phyloP scores from a whole-genome alignment of 2,113 vertebrate species.

The Tringa solitaria region DNA sequence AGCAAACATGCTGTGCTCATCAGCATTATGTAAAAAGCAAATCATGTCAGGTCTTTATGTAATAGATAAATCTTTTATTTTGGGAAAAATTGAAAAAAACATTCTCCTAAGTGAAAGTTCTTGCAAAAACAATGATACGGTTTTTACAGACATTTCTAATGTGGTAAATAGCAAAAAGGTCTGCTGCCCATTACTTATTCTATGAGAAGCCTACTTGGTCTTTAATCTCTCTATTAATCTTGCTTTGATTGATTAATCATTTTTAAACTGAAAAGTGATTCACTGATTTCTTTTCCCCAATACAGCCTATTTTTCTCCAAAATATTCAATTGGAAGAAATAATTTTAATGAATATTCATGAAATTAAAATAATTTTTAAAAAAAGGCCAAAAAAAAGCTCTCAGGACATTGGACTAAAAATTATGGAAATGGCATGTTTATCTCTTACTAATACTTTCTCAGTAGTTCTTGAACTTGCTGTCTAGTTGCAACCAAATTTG shows the following conservation, averaged over 20 bases:
- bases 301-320: not conserved
- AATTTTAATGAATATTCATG: not conserved
- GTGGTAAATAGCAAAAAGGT: not conserved
- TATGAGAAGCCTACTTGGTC: not conserved
- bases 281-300: not conserved
- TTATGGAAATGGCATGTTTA: not conserved
- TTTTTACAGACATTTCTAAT: not conserved
- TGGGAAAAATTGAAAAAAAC: no score
- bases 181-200: not conserved
- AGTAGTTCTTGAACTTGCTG: not conserved
- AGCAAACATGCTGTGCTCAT: not conserved
- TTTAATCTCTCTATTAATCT: not conserved
- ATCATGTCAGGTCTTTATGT: not conserved
- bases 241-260: not conserved
- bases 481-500: not conserved
- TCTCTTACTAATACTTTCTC: not conserved
- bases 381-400: not conserved
- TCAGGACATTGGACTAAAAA: not conserved
- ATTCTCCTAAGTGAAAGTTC: not conserved
- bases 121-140: not conserved
- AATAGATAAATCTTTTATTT: not conserved
- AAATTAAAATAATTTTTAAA: not conserved
- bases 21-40: not conserved
- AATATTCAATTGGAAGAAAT: not conserved
- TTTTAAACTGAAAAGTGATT: not conserved